Evolutionary conservation across 2,113 vertebrate genomes (phyloP).

Genomic region (Chaetops frenatus): DNA sequence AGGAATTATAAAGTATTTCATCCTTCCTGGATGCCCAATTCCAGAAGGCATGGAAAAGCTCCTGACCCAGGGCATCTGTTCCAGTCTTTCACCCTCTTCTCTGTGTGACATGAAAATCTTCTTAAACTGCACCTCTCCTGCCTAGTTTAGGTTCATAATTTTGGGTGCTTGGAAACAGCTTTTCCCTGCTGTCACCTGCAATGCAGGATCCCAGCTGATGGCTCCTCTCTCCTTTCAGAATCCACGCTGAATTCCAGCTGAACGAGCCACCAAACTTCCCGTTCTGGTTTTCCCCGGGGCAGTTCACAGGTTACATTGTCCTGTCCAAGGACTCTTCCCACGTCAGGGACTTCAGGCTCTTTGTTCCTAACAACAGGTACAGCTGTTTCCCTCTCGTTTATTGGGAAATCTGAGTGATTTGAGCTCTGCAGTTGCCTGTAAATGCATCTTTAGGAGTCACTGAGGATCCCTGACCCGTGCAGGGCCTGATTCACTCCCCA

Average conservation of each 20-base stretch:
- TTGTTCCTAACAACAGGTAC: conserved; percentile 90
- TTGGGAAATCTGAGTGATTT: not conserved
- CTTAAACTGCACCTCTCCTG: not conserved
- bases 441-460: not conserved
- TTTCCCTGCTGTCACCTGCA: not conserved
- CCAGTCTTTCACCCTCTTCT: not conserved
- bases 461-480: not conserved
- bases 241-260: conserved; percentile 97
- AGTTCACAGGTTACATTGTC: conserved; percentile 91
- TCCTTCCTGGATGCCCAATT: not conserved
- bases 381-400: not conserved
- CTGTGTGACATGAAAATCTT: not conserved
- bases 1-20: not conserved
- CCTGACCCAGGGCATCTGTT: not conserved
- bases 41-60: not conserved
- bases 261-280: conserved; percentile 93
- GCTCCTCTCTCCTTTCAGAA: conserved; percentile 70
- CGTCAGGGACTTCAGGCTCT: conserved; percentile 85
- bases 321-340: conserved; percentile 91
- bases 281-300: conserved; percentile 97
- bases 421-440: not conserved
- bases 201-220: not conserved
- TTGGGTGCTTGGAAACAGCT: not conserved
- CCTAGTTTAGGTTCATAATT: not conserved
- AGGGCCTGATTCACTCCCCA: not conserved